Evolutionary conservation across 2,888 invertebrate genomes (phyloP).

Genomic region (Odontomyia ornata): DNA sequence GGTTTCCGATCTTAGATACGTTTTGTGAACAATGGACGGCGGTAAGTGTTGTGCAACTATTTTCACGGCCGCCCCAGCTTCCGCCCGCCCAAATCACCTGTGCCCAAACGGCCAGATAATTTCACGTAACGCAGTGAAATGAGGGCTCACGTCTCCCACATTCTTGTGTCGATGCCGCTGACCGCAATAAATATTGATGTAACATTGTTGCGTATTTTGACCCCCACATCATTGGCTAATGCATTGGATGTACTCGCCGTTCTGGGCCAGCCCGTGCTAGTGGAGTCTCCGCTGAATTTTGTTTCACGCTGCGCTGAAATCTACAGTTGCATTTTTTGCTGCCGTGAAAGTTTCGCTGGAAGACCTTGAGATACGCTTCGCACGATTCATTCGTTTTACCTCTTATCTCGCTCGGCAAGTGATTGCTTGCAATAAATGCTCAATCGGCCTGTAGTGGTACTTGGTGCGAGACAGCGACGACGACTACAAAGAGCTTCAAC

Average conservation of each 20-base stretch:
- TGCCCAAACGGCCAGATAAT: not conserved
- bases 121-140: conserved; percentile 26
- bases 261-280: not conserved
- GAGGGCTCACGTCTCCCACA: not conserved
- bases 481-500: not conserved
- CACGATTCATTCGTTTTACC: conserved; percentile 13
- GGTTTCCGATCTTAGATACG: no score
- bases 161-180: not conserved
- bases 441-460: not conserved
- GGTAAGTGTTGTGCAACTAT: conserved; percentile 13
- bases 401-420: conserved; percentile 24
- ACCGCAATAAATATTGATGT: not conserved
- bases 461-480: not conserved
- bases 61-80: conserved; percentile 5
- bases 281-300: not conserved
- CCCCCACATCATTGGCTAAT: not conserved
- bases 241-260: not conserved
- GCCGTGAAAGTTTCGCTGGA: conserved; percentile 17
- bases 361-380: conserved; percentile 29
- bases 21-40: not conserved
- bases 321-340: conserved; percentile 1
- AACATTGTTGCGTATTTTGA: conserved; percentile 2
- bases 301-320: conserved; percentile 16
- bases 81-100: conserved; percentile 32
- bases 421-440: not conserved